Conservation (phyloP, 2,888 invertebrate genomes). For the Mellilla xanthometata region DNA sequence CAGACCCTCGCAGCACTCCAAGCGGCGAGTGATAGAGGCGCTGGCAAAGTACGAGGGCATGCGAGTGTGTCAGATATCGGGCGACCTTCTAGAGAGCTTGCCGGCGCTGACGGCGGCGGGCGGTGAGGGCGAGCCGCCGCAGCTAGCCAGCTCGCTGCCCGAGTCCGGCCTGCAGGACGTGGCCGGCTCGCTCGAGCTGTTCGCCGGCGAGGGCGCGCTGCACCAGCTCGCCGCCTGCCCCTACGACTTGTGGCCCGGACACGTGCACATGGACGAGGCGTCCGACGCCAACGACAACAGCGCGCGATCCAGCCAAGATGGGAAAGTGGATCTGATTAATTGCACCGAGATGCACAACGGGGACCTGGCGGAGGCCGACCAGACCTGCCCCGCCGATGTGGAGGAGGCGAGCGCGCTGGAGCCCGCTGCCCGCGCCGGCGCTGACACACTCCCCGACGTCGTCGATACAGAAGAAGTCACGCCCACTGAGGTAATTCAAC, state of each 20-base stretch:
- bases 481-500: conserved; percentile 79
- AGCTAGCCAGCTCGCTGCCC: conserved; percentile 47
- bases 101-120: conserved; percentile 48
- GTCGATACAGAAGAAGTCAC: conserved; percentile 77
- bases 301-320: conserved; percentile 63
- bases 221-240: conserved; percentile 66
- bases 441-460: conserved; percentile 69
- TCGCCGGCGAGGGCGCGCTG: conserved; percentile 61
- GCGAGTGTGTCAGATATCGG: conserved; percentile 66
- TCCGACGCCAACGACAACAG: conserved; percentile 55
- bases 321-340: conserved; percentile 70
- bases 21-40: conserved; percentile 60
- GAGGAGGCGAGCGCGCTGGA: conserved; percentile 43
- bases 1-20: conserved; percentile 60
- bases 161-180: conserved; percentile 71
- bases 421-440: conserved; percentile 46
- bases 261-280: conserved; percentile 62
- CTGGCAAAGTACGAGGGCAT: conserved; percentile 70
- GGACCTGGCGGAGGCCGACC: conserved; percentile 92
- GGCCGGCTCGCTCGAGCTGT: conserved; percentile 69
- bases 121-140: conserved; percentile 51
- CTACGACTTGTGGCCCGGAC: conserved; percentile 69
- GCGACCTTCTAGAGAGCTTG: conserved; percentile 67
- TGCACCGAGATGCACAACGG: conserved; percentile 85
- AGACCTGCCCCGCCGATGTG: conserved; percentile 81